These are phyloP conservation scores for Pollenia labialis DNA, from an alignment of 2,888 invertebrate species.

Conservation along the genomic window DNA sequence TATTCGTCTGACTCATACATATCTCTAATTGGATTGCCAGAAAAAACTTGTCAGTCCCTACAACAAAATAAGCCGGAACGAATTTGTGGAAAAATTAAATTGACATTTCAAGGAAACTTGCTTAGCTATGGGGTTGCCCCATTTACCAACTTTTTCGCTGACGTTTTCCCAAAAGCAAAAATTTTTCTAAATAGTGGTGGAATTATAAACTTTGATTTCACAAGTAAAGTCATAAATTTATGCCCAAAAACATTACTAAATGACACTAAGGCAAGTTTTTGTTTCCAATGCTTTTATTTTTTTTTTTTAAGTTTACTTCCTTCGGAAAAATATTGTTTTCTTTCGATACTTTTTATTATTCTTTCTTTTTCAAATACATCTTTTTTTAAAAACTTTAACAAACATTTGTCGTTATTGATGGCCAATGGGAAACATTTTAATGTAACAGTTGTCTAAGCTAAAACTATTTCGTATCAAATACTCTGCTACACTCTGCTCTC, in stretches of 20 bases:
- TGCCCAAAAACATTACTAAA: conserved; percentile 31
- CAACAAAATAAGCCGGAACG: no score
- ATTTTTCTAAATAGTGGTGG: conserved; percentile 2
- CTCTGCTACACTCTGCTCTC: background rate
- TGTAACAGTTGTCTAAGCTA: conserved; percentile 66
- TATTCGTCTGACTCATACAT: no score
- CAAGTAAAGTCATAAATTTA: conserved; percentile 28
- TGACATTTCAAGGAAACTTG: no score
- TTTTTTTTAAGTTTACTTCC: conserved; percentile 25
- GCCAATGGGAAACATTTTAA: conserved; percentile 70
- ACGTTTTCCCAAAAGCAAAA: background rate
- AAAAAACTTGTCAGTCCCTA: no score
- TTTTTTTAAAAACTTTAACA: conserved; percentile 51
- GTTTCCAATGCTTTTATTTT: background rate
- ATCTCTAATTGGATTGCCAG: no score
- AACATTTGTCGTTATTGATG: conserved; percentile 69
- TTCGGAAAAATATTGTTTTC: no score
- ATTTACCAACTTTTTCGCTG: background rate
- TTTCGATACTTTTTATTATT: conserved; percentile 18
- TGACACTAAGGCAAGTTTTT: conserved; percentile 1
- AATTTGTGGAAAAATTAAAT: no score
- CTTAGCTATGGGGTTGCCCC: no score
- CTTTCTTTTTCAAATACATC: background rate
- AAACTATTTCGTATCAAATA: conserved; percentile 51
- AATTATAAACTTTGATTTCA: conserved; percentile 8